A percentile compares a stretch with the other conserved stretches of the same genome.
phyloP scores from a whole-genome alignment of 1,140 invertebrate genomes.

The Acromyrmex echinatior region DNA sequence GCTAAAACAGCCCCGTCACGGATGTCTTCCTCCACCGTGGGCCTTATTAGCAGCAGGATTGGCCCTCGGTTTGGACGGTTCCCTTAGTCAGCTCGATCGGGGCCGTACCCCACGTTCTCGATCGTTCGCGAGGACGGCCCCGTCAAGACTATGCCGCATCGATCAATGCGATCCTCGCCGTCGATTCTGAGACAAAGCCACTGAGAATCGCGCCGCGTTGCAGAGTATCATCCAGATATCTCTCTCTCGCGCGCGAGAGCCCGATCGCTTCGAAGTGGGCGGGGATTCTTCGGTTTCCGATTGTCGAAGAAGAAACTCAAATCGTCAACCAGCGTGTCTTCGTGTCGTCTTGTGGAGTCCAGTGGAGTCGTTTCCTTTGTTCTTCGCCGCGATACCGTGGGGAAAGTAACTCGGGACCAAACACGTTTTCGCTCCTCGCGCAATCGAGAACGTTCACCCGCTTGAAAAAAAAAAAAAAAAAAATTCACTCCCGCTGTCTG shows the following conservation, averaged over 20 bases:
- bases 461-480: neutral
- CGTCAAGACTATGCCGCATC: conserved; percentile 83
- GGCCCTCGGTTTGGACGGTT: conserved; percentile 57
- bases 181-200: conserved; percentile 29
- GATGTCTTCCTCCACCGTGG: neutral
- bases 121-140: conserved; percentile 85
- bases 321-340: neutral
- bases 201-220: neutral
- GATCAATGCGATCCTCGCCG: conserved; percentile 70
- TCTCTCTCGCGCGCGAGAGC: neutral
- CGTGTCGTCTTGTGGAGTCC: too few relatives aligned
- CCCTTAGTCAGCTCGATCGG: conserved; percentile 84
- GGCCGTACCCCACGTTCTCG: conserved; percentile 86
- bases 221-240: conserved; percentile 26
- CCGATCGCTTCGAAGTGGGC: neutral
- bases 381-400: neutral
- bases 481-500: neutral
- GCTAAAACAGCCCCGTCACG: conserved; percentile 33
- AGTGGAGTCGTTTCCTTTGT: conserved; percentile 15
- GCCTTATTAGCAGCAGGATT: conserved; percentile 11
- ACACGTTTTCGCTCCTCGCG: neutral
- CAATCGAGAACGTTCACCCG: neutral
- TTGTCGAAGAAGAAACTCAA: neutral
- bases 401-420: neutral
- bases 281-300: neutral